Conservation (phyloP, 2,888 invertebrate genomes). For the Meloe dianella region DNA sequence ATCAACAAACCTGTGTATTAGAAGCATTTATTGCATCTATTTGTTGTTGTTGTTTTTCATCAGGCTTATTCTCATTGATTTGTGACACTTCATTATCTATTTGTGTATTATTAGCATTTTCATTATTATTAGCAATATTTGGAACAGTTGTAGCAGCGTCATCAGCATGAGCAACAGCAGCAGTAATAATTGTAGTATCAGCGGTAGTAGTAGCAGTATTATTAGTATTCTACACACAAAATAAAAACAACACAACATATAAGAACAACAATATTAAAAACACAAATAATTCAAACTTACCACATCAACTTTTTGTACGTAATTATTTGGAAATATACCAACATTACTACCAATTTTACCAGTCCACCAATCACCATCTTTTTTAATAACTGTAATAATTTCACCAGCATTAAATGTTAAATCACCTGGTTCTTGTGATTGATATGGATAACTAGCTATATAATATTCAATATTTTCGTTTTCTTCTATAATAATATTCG, state of each 20-base stretch:
- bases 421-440: constrained; percentile 89
- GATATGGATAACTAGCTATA: constrained; percentile 88
- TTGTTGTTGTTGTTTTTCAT: constrained; percentile 57
- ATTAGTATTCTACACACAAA: constrained; percentile 39
- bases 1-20: constrained; percentile 50
- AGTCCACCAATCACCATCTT: constrained; percentile 99
- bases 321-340: constrained; percentile 98
- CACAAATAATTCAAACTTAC: constrained; percentile 39
- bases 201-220: constrained; percentile 27
- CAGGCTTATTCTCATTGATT: constrained; percentile 60
- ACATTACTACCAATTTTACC: constrained; percentile 78
- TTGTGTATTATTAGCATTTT: constrained; percentile 49
- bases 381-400: constrained; percentile 82
- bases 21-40: constrained; percentile 61
- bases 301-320: constrained; percentile 78
- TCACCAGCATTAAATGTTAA: constrained; percentile 88
- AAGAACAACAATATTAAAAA: constrained; percentile 6
- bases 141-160: constrained; percentile 25
- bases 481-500: constrained; percentile 24
- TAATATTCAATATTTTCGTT: constrained; percentile 73
- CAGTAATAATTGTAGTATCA: constrained; percentile 33
- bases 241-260: constrained; percentile 13
- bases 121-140: constrained; percentile 41
- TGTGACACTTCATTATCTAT: constrained; percentile 58
- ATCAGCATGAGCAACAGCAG: not conserved